A percentile compares a stretch with the other conserved stretches of the same genome.
Evolutionary conservation across 1,140 invertebrate genomes (phyloP).

Genomic region (Zaprionus lachaisei): DNA sequence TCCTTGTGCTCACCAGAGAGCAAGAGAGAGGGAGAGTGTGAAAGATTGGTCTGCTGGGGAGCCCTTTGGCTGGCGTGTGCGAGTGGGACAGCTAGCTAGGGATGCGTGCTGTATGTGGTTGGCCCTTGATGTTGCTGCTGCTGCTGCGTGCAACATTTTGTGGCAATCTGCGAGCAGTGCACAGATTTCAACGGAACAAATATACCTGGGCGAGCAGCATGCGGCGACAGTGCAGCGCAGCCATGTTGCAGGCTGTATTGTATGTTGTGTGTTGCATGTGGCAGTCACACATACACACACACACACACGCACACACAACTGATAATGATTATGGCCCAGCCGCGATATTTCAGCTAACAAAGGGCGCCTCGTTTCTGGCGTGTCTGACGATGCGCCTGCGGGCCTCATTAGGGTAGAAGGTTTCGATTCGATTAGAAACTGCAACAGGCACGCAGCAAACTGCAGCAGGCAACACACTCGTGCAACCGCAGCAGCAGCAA

Average conservation of each 20-base stretch:
- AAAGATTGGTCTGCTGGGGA: neutral
- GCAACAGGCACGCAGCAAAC: conserved; percentile 75
- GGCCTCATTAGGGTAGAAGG: conserved; percentile 80
- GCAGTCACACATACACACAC: conserved; percentile 7
- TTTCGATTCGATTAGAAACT: conserved; percentile 84
- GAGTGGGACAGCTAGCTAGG: conserved; percentile 20
- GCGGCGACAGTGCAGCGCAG: conserved; percentile 4
- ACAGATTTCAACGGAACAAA: conserved; percentile 81
- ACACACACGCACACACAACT: conserved; percentile 18
- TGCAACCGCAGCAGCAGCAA: conserved; percentile 1
- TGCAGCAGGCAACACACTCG: conserved; percentile 58
- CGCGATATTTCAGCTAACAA: conserved; percentile 81
- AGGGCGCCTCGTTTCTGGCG: conserved; percentile 41
- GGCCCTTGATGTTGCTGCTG: conserved; percentile 63
- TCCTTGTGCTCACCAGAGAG: neutral
- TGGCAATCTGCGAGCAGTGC: conserved; percentile 51
- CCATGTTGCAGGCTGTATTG: conserved; percentile 69
- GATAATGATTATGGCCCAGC: conserved; percentile 42
- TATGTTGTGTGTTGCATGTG: conserved; percentile 45
- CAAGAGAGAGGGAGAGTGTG: conserved; percentile 1
- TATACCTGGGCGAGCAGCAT: conserved; percentile 63
- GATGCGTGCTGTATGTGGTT: conserved; percentile 7
- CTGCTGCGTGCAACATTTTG: conserved; percentile 76
- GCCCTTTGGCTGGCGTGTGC: conserved; percentile 21
- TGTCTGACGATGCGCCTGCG: conserved; percentile 39